Percentiles rank a stretch among this genome's conserved stretches.
phyloP scores from a whole-genome alignment of 2,888 invertebrate genomes.

The Megalurothrips usitatus region DNA sequence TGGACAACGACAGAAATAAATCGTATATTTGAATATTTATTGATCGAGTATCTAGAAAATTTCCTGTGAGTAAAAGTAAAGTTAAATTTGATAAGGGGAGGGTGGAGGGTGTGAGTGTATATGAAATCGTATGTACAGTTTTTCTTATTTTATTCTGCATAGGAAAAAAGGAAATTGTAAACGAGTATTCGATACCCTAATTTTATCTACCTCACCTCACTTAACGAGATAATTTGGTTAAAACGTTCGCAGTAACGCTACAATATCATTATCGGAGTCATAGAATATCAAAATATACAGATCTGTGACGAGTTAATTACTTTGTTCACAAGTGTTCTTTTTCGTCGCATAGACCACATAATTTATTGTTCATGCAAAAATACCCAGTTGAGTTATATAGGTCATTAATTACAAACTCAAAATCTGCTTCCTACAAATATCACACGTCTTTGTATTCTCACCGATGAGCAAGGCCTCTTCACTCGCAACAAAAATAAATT shows the following conservation, averaged over 20 bases:
- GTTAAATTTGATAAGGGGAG: neutral
- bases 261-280: neutral
- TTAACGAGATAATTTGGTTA: neutral
- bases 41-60: neutral
- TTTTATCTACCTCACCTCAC: neutral
- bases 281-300: conserved; percentile 22
- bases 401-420: neutral
- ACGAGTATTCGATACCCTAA: neutral
- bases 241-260: neutral
- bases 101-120: no score
- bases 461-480: conserved; percentile 16
- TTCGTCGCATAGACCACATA: neutral
- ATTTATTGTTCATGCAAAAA: neutral
- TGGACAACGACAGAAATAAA: neutral
- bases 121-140: no score
- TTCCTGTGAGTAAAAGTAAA: neutral
- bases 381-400: conserved; percentile 2
- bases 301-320: neutral
- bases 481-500: neutral
- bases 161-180: neutral
- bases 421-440: conserved; percentile 16
- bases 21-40: neutral
- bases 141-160: neutral
- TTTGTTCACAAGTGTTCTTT: neutral
- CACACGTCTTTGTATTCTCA: conserved; percentile 21